Conservation (phyloP, 1,140 invertebrate genomes). For the Hylaeus anthracinus region DNA sequence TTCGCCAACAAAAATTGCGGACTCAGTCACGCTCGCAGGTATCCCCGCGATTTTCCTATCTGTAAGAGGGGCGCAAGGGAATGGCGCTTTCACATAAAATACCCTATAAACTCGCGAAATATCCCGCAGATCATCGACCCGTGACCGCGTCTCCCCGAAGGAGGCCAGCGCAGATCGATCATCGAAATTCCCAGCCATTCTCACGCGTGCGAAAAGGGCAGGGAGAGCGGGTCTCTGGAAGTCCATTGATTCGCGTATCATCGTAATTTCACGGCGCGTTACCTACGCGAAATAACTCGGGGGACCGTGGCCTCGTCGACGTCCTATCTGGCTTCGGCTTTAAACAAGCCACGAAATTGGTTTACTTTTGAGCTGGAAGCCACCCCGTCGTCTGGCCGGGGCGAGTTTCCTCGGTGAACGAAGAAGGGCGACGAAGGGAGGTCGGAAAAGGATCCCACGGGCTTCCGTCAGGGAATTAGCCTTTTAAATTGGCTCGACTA, state of each 20-base stretch:
- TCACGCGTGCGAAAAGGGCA: conserved; percentile 53
- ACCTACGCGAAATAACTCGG: conserved; percentile 80
- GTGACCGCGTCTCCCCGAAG: conserved; percentile 3
- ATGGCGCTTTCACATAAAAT: conserved; percentile 6
- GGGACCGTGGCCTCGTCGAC: conserved; percentile 69
- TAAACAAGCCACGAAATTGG: conserved; percentile 81
- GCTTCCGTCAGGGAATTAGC: conserved; percentile 75
- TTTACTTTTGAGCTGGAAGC: conserved; percentile 74
- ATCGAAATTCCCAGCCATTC: conserved; percentile 61
- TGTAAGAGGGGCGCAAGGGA: too few species aligned
- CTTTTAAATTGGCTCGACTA: conserved; percentile 79
- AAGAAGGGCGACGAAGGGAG: conserved; percentile 39
- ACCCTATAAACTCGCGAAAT: conserved; percentile 1
- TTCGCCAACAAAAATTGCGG: not conserved
- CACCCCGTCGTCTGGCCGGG: conserved; percentile 42
- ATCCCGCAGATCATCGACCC: conserved; percentile 13
- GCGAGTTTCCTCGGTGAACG: conserved; percentile 46
- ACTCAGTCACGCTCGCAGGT: conserved; percentile 3
- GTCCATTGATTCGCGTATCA: conserved; percentile 80
- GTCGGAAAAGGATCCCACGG: conserved; percentile 39
- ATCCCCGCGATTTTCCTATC: not conserved
- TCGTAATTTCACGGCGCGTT: conserved; percentile 82
- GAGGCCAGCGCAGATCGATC: conserved; percentile 45
- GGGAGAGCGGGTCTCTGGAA: conserved; percentile 49
- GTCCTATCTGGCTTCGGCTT: conserved; percentile 73